Evolutionary conservation across 2,888 invertebrate species (phyloP), one percentile per base, ranked within the genome.

Genomic region (Chloroclysta siterata): DNA sequence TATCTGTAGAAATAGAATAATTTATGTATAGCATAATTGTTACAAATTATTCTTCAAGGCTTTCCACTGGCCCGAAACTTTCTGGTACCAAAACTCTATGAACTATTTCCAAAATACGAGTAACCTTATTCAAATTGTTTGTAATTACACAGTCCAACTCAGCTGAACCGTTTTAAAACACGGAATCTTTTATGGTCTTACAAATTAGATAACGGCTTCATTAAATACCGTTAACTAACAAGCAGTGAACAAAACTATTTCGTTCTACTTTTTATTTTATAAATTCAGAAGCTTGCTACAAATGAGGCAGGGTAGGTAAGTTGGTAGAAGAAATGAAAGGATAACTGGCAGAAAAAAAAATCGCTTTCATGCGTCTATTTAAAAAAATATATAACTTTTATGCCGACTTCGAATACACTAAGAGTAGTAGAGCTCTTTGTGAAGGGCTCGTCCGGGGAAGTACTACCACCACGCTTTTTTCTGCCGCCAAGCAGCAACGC

Each of bases 181-280:
- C 60, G 54, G 57, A 50, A n/a, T 46, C 53, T 42, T 46, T 59
- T 66, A 64, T 62, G 58, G 55, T 65, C 59, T 66, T 66, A 70
- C 70, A 70, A 72, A 72, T 70, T 69, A 70, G 64, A 72, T 70
- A 70, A 66, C 56, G 59, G 53, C 54, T 66, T 63, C 54, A 70
- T 72, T 70, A 68, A 69, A 69, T 66, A 67, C 65, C 67, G 61
- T 69, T 72, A 70, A 51, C 52, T 56, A 54, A 65, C 59, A 60
- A 53, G 58, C 44, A 39, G 60, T 61, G 61, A 56, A 55, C 53
- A 63, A 60, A 60, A 65, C 53, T 44, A 59, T 60, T 64, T 29
- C 54, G 44, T 67, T 63, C 63, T 65, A 63, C 28, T 59, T 11
- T 46, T 17, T 17, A 0, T 46, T 46, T 11, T 17, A 2, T 47